These are phyloP conservation scores for Cryptocephalus moraei DNA, from an alignment of 2,888 invertebrate species.

Conservation along the genomic window DNA sequence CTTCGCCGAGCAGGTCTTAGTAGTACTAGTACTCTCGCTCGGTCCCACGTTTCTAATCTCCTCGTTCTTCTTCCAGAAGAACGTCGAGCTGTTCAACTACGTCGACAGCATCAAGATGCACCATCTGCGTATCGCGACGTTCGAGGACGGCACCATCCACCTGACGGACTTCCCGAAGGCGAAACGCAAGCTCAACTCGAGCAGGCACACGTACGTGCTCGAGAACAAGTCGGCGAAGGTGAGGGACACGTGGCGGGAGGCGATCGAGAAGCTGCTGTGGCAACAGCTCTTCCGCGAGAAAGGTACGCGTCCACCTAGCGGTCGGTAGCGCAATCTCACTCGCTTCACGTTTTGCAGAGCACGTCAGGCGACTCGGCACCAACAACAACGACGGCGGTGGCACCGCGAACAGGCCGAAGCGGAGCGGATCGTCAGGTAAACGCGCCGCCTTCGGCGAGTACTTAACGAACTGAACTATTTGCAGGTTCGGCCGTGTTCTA, in stretches of 20 bases:
- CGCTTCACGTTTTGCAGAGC: too few relatives aligned
- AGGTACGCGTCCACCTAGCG: conserved; percentile 17
- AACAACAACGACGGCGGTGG: too few relatives aligned
- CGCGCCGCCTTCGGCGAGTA: too few relatives aligned
- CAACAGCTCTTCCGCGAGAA: conserved; percentile 27
- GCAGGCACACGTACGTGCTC: conserved; percentile 19
- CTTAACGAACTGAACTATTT: too few relatives aligned
- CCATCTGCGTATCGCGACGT: conserved; percentile 26
- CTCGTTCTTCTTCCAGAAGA: conserved; percentile 18
- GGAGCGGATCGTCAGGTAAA: too few relatives aligned
- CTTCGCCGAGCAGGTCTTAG: conserved; percentile 13
- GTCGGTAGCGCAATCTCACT: too few relatives aligned
- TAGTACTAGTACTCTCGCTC: too few relatives aligned
- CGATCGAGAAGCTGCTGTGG: conserved; percentile 29
- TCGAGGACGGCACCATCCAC: conserved; percentile 23
- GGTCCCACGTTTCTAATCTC: too few relatives aligned
- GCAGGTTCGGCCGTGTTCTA: too few relatives aligned
- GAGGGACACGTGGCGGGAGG: conserved; percentile 26
- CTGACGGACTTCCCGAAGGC: conserved; percentile 26
- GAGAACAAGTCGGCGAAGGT: conserved; percentile 27
- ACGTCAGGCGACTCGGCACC: too few relatives aligned
- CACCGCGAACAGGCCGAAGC: too few relatives aligned
- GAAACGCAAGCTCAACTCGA: conserved; percentile 16
- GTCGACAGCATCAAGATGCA: conserved; percentile 26
- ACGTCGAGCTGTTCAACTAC: conserved; percentile 25